Percentiles rank a stretch among this genome's conserved stretches.
Evolutionary conservation across 2,113 vertebrate genomes (phyloP).

Genomic region (Mastomys coucha): DNA sequence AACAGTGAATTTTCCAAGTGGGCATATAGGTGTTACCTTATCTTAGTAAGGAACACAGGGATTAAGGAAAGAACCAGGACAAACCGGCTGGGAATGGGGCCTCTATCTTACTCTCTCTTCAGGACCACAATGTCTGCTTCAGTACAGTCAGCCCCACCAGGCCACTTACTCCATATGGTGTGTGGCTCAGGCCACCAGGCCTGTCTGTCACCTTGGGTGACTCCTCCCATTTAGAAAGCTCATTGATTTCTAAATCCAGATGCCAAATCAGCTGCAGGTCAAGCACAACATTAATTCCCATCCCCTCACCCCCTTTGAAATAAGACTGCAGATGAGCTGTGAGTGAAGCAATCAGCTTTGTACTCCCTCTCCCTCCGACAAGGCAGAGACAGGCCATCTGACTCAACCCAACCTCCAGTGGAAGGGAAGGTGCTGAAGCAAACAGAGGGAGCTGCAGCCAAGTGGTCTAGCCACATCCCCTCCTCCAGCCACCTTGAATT

Average conservation of each 20-base stretch:
- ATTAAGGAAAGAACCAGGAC: slow-evolving; percentile 18
- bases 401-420: background rate
- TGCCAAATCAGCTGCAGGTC: slow-evolving; percentile 63
- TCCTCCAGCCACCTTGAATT: slow-evolving; percentile 29
- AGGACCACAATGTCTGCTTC: background rate
- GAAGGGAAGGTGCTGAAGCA: slow-evolving; percentile 48
- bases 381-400: slow-evolving; percentile 37
- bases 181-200: slow-evolving; percentile 24
- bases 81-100: background rate
- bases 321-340: slow-evolving; percentile 62
- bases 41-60: background rate
- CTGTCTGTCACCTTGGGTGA: slow-evolving; percentile 7
- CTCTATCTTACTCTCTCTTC: background rate
- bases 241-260: slow-evolving; percentile 76
- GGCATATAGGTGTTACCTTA: slow-evolving; percentile 1
- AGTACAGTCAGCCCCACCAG: background rate
- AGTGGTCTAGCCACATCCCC: background rate
- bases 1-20: background rate
- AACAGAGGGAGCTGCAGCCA: slow-evolving; percentile 30
- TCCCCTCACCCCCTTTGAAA: slow-evolving; percentile 45
- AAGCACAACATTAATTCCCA: slow-evolving; percentile 34
- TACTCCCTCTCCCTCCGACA: background rate
- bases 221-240: slow-evolving; percentile 54
- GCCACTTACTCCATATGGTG: background rate
- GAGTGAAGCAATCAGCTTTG: slow-evolving; percentile 65